Evolutionary conservation across 2,113 vertebrate genomes (phyloP).

Genomic region (Phylloscopus trochiloides): DNA sequence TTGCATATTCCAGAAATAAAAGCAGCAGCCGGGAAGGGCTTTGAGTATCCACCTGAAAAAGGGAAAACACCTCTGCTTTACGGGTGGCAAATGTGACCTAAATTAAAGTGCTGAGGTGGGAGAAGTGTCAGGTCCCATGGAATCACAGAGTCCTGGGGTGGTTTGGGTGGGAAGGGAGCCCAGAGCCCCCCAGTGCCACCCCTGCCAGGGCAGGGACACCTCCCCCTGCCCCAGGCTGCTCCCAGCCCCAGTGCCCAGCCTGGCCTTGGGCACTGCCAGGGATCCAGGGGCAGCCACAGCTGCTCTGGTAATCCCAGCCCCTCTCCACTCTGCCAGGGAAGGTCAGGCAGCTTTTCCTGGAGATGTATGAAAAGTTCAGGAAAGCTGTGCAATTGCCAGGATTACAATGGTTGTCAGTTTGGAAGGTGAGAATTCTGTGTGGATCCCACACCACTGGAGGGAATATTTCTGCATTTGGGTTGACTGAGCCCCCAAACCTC

Average conservation of each 20-base stretch:
- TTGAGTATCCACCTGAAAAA: not conserved
- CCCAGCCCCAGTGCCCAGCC: not conserved
- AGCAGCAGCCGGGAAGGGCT: not conserved
- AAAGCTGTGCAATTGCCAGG: not conserved
- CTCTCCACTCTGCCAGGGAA: accelerated
- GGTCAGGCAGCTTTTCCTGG: not conserved
- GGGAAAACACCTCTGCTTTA: not conserved
- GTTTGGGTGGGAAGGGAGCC: not conserved
- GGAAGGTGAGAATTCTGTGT: not conserved
- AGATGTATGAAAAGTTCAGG: not conserved
- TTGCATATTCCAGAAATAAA: no score
- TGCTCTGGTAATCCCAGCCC: not conserved
- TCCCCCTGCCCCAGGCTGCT: not conserved
- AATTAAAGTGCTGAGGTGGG: not conserved
- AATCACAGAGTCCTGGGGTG: not conserved
- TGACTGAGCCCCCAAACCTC: not conserved
- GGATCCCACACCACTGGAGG: not conserved
- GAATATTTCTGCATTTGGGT: not conserved
- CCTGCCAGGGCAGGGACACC: not conserved
- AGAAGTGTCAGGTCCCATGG: not conserved
- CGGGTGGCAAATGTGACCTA: not conserved
- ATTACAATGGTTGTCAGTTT: not conserved
- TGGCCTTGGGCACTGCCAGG: not conserved
- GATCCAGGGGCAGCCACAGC: not conserved
- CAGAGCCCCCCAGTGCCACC: not conserved